Evolutionary conservation across 2,888 invertebrate genomes (phyloP).

Genomic region (Falcaria lacertinaria): DNA sequence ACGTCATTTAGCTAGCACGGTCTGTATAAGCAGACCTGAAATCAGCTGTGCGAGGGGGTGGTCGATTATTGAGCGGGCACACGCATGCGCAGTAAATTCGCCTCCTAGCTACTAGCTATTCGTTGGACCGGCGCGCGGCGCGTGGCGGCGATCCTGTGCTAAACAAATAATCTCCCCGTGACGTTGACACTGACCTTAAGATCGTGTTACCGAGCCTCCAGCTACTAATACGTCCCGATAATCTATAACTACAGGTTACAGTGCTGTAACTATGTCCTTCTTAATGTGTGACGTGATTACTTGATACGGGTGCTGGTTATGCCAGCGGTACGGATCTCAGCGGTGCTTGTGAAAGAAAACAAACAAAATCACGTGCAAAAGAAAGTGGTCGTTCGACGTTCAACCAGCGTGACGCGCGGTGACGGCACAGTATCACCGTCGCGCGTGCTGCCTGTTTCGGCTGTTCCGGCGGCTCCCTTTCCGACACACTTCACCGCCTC

Average conservation of each 20-base stretch:
- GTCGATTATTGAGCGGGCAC: slow-evolving; percentile 59
- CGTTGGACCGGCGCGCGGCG: too few relatives aligned
- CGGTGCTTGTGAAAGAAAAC: slow-evolving; percentile 24
- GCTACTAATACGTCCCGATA: slow-evolving; percentile 15
- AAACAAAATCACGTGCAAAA: slow-evolving; percentile 65
- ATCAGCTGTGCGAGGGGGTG: slow-evolving; percentile 47
- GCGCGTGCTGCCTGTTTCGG: slow-evolving; percentile 39
- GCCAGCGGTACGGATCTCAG: background rate
- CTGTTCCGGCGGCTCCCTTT: too few relatives aligned
- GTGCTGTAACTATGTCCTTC: slow-evolving; percentile 8
- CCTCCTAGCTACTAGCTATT: slow-evolving; percentile 24
- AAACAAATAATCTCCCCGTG: slow-evolving; percentile 66
- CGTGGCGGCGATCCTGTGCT: slow-evolving; percentile 48
- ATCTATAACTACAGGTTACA: slow-evolving; percentile 7
- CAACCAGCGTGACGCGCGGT: slow-evolving; percentile 59
- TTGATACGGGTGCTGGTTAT: background rate
- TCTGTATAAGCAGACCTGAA: slow-evolving; percentile 22
- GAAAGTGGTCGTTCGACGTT: slow-evolving; percentile 61
- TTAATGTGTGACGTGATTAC: slow-evolving; percentile 4
- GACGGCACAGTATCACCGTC: slow-evolving; percentile 51
- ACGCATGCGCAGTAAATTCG: slow-evolving; percentile 57
- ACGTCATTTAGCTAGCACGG: background rate
- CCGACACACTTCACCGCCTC: slow-evolving; percentile 59
- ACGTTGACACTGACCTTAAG: slow-evolving; percentile 61
- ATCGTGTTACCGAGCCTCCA: slow-evolving; percentile 24